Evolutionary conservation across 2,888 invertebrate genomes (phyloP), one percentile per base, ranked within the genome.

Genomic region (Ophioninae sp.): DNA sequence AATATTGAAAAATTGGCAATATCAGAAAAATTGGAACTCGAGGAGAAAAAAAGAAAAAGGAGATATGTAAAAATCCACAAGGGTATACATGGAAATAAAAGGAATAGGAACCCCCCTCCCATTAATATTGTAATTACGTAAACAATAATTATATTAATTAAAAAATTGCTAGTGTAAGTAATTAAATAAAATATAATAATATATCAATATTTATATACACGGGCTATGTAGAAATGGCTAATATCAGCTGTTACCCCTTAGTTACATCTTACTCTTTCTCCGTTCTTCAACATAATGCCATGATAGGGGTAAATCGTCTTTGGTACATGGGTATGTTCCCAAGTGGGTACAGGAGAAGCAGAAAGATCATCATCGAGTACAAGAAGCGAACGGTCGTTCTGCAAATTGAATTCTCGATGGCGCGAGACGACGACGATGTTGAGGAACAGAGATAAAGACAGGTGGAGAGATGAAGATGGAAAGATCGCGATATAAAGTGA

Each of bases 331-430:
- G 41, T 20, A 59, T 56, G 61, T 39, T 17, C 37, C n/a, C 30
- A 63, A 78, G 74, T 39, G 64, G 56, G 39, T 58, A 20, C 69
- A 81, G 39, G 64, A 64, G 63, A 61, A 79, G 69, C 58, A 67
- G 37, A 71, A 74, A 58, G 59, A 71, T 63, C 79, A 78, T 72
- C 73, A 72, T 37, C 64, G 37, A 73, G 44, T 39, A 59, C 61
- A 81, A 73, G 75, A 72, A 73, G 80, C 63, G 74, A 37, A 77
- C 68, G 85, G 79, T 85, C 86, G 86, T 87, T 85, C 81, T 79
- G 88, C 88, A 90, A 90, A 90, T 90, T 90, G 88, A 90, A 90
- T 90, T 90, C 87, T 88, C 89, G 88, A 87, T 86, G 86, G 84
- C 84, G 87, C 86, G 84, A 87, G 88, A 78, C 79, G 83, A 79